These are phyloP conservation scores for Astatoreochromis straeleni DNA, from an alignment of 2,113 vertebrate species.

Conservation along the genomic window DNA sequence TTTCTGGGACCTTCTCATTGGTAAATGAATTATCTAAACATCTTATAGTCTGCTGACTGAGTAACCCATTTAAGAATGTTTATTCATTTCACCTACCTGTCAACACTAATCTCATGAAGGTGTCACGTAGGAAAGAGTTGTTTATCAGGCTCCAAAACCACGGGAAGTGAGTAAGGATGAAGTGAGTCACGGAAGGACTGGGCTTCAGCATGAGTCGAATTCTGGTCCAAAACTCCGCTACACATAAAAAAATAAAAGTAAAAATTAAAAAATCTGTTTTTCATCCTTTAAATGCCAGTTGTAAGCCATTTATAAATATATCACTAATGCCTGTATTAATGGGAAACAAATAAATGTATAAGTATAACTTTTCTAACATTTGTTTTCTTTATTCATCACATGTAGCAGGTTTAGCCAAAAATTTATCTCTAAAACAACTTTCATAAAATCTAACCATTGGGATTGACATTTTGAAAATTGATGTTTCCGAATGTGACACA, in stretches of 20 bases:
- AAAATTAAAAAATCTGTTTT: background rate
- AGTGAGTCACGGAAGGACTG: conserved; percentile 74
- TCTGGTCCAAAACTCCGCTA: conserved; percentile 84
- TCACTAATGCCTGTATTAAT: background rate
- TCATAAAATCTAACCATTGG: background rate
- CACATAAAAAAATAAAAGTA: background rate
- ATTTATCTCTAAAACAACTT: background rate
- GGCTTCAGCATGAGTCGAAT: conserved; percentile 76
- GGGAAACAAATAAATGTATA: background rate
- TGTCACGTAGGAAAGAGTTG: conserved; percentile 76
- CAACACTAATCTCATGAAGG: conserved; percentile 83
- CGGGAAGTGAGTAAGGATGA: conserved; percentile 82
- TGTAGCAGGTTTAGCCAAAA: background rate
- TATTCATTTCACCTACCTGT: conserved; percentile 64
- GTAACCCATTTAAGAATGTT: background rate
- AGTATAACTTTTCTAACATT: background rate
- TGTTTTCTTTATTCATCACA: background rate
- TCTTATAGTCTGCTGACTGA: background rate
- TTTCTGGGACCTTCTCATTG: background rate
- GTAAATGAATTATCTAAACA: background rate
- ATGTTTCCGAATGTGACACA: background rate
- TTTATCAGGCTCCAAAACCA: conserved; percentile 89
- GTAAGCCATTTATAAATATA: background rate
- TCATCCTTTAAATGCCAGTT: background rate
- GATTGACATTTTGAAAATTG: background rate